Evolutionary conservation across 2,113 vertebrate species (phyloP), one percentile per base, ranked within the genome.

Genomic region (Semnopithecus entellus): DNA sequence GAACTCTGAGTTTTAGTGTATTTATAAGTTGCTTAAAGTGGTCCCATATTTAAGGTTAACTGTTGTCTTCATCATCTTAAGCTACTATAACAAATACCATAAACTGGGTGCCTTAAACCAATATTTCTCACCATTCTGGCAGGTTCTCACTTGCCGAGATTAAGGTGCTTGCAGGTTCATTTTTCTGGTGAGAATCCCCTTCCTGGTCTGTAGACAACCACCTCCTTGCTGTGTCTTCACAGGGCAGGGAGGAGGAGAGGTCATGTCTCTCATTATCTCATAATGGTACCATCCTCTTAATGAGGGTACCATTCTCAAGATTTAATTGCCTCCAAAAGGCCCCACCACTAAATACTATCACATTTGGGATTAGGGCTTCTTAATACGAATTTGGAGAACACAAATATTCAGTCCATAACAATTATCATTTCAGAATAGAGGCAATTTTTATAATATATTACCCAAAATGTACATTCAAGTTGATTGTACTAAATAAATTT

Each of bases 401-500:
- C 40, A 72, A 82, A 25, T 48, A 45, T 57, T 73, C 25, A 93
- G 79, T 45, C 30, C 50, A 27, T 27, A 72, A 40, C 50, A 84
- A 35, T 43, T 87, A 14, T 95, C 35, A 81, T n/a, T 92, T 94
- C 25, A 82, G 40, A 96, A 84, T 84, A 80, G 3, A 73, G 52
- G 27, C 64, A 75, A 1, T 91, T 84, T 22, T 27, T 73, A 20
- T 50, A 55, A 2, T 85, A 14, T 68, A 76, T 66, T 88, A 1
- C 68, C 50, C 32, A 90, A 50, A 91, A 79, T 3, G 22, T 84
- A 2, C n/a, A 38, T 94, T 97, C 18, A 82, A 18, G 40, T 91
- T 93, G 27, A 73, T 90, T 83, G 8, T 90, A n/a, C 68, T 95
- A 64, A 91, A 76, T 48, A 96, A 81, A 85, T 82, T 45, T 38